A percentile compares a stretch with the other conserved stretches of the same genome.
Conservation (phyloP, 1,140 invertebrate genomes). For the Holcopasites calliopsidis region DNA sequence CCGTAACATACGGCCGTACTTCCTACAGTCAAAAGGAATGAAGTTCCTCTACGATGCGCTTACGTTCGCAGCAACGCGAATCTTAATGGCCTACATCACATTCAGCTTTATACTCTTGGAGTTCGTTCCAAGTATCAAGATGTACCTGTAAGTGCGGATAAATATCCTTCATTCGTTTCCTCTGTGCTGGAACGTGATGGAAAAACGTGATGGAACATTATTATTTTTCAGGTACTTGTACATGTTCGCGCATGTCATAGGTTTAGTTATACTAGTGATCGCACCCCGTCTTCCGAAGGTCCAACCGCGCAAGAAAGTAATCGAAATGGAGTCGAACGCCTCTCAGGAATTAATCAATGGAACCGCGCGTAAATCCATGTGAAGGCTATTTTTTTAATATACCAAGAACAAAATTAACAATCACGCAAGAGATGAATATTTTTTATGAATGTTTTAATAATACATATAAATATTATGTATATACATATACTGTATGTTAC, state of each 20-base stretch:
- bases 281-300: constrained; percentile 75
- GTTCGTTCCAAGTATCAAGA: constrained; percentile 83
- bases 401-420: not conserved
- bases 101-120: constrained; percentile 95
- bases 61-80: constrained; percentile 88
- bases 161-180: not conserved
- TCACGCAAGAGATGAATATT: constrained; percentile 55
- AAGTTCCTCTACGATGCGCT: constrained; percentile 89
- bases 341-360: constrained; percentile 54
- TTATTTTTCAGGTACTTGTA: constrained; percentile 78
- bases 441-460: constrained; percentile 63
- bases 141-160: constrained; percentile 83
- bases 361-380: constrained; percentile 59
- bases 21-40: constrained; percentile 82
- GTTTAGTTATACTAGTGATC: constrained; percentile 79
- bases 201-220: not conserved
- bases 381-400: not conserved
- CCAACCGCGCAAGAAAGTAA: not conserved
- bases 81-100: constrained; percentile 91
- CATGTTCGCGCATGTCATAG: constrained; percentile 82
- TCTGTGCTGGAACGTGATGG: not conserved
- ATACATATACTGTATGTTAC: no score
- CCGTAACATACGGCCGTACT: constrained; percentile 87
- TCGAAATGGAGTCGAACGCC: constrained; percentile 10
- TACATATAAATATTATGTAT: constrained; percentile 32